phyloP scores from a whole-genome alignment of 1,140 invertebrate genomes.

The Vanessa atalanta region DNA sequence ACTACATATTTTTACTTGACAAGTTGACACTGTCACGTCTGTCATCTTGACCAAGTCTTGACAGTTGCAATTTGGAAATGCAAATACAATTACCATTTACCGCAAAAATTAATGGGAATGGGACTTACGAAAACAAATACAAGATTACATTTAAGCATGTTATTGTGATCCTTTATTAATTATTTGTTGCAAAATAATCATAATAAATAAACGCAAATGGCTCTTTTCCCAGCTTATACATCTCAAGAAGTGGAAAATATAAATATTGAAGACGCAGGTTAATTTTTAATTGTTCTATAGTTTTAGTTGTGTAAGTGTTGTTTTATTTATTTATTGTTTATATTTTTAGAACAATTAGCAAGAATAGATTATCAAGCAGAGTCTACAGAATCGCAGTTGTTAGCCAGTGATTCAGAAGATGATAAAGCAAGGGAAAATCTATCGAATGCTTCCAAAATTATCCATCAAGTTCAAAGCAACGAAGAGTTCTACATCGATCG shows the following conservation, averaged over 20 bases:
- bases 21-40: too few species aligned
- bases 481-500: conserved; percentile 56
- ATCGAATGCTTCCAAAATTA: not conserved
- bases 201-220: conserved; percentile 19
- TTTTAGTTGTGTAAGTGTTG: not conserved
- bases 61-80: too few species aligned
- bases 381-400: conserved; percentile 22
- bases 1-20: too few species aligned
- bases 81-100: too few species aligned
- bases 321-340: not conserved
- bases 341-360: conserved; percentile 17
- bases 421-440: not conserved
- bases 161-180: too few species aligned
- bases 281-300: not conserved
- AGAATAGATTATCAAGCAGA: conserved; percentile 10
- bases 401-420: conserved; percentile 39
- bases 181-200: not conserved
- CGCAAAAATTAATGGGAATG: too few species aligned
- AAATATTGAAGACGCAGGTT: conserved; percentile 14
- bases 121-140: too few species aligned
- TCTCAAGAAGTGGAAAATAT: not conserved
- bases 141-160: too few species aligned
- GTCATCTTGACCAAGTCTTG: too few species aligned
- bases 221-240: conserved; percentile 35
- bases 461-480: not conserved